Evolutionary conservation across 2,113 vertebrate species (phyloP).

Genomic region (Emydura subglobosa): DNA sequence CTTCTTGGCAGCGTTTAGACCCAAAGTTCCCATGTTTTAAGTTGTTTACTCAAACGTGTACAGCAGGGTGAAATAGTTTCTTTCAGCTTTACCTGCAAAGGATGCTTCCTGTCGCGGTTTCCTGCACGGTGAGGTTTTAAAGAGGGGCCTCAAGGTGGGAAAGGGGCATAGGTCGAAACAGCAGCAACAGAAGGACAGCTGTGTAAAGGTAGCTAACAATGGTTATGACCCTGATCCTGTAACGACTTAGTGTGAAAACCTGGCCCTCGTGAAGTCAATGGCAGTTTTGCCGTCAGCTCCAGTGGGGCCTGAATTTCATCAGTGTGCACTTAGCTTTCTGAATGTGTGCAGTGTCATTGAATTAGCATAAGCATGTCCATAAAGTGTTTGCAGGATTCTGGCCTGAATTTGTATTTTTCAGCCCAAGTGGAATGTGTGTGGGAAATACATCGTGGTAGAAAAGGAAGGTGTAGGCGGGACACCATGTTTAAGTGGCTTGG

Average conservation of each 20-base stretch:
- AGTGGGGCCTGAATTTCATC: background rate
- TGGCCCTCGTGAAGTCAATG: conserved; percentile 8
- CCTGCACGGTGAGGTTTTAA: background rate
- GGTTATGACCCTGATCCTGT: conserved; percentile 49
- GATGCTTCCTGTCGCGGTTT: conserved; percentile 59
- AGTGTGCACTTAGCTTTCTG: conserved; percentile 9
- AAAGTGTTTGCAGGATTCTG: conserved; percentile 69
- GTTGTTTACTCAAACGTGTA: conserved; percentile 57
- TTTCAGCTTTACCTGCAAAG: conserved; percentile 71
- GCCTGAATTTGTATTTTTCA: conserved; percentile 70
- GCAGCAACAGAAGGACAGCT: conserved; percentile 1
- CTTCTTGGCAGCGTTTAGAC: conserved; percentile 33
- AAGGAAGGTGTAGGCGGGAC: conserved; percentile 35
- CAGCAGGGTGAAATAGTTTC: conserved; percentile 49
- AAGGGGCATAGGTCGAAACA: conserved; percentile 50
- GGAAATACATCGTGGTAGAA: conserved; percentile 61
- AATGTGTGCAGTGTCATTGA: background rate
- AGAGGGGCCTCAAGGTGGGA: conserved; percentile 35
- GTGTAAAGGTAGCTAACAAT: conserved; percentile 53
- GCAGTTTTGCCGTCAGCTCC: conserved; percentile 31
- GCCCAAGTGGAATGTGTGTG: conserved; percentile 69
- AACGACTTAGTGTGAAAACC: conserved; percentile 18
- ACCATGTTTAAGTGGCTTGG: conserved; percentile 62
- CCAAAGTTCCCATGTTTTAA: conserved; percentile 62
- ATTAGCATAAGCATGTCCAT: conserved; percentile 58